phyloP scores from a whole-genome alignment of 2,888 invertebrate species.

The Meteorus colon region DNA sequence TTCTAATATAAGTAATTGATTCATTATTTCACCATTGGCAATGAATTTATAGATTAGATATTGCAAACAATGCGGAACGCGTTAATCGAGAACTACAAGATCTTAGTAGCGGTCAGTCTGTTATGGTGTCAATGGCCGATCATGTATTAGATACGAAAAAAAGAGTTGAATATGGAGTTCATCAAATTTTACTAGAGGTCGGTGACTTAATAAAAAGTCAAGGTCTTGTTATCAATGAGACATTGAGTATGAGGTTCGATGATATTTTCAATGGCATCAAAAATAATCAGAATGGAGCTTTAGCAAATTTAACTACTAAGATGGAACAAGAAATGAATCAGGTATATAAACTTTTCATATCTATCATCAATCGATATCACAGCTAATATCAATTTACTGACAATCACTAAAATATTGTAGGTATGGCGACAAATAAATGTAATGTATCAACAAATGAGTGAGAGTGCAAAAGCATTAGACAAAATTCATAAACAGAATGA shows the following conservation, averaged over 20 bases:
- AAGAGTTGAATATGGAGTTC: conserved; percentile 88
- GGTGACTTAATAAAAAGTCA: conserved; percentile 81
- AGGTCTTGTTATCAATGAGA: conserved; percentile 79
- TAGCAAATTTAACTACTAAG: conserved; percentile 83
- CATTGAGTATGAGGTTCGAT: conserved; percentile 82
- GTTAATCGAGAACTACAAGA: conserved; percentile 71
- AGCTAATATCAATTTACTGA: conserved; percentile 6
- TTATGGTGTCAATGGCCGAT: conserved; percentile 88
- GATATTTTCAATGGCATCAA: conserved; percentile 81
- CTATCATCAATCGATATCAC: neutral
- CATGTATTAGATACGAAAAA: conserved; percentile 89
- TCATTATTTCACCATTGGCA: neutral
- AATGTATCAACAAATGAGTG: conserved; percentile 88
- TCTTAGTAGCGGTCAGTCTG: conserved; percentile 83
- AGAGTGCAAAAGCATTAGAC: conserved; percentile 83
- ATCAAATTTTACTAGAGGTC: conserved; percentile 86
- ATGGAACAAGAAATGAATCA: conserved; percentile 88
- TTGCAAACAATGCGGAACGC: conserved; percentile 62
- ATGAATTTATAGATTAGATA: conserved; percentile 58
- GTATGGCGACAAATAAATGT: conserved; percentile 94
- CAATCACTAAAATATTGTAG: conserved; percentile 49
- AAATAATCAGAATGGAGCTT: conserved; percentile 81
- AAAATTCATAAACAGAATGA: conserved; percentile 86
- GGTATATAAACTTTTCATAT: conserved; percentile 56
- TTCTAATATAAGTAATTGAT: neutral